Percentiles rank a stretch among this genome's conserved stretches.
Conservation (phyloP, 2,888 invertebrate genomes). For the Chirona hameri region DNA sequence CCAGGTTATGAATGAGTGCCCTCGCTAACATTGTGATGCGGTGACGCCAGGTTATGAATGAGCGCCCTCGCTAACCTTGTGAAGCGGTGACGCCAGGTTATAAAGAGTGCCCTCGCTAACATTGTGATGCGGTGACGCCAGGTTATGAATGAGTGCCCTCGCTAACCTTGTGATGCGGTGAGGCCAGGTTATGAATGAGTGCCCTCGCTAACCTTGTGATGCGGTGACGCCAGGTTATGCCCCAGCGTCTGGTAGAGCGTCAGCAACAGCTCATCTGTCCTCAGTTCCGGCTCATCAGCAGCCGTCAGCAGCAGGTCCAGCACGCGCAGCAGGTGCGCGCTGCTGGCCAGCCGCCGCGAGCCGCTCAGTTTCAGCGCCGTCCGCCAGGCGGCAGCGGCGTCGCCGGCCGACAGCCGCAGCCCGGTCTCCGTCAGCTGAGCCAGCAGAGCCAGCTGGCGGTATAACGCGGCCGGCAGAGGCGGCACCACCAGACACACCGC, state of each 20-base stretch:
- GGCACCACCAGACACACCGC: not conserved
- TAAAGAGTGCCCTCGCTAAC: no score
- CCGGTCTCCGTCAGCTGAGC: not conserved
- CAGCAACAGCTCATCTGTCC: conserved; percentile 49
- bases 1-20: no score
- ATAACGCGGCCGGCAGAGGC: not conserved
- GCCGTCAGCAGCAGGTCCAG: conserved; percentile 56
- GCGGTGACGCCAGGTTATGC: conserved; percentile 63
- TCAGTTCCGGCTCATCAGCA: conserved; percentile 50
- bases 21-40: no score
- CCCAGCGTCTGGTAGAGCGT: conserved; percentile 56
- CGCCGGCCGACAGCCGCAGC: not conserved
- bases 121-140: no score
- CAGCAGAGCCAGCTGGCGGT: not conserved
- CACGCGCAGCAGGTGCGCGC: conserved; percentile 48
- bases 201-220: conserved; percentile 57
- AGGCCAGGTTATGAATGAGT: not conserved
- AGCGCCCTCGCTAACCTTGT: no score
- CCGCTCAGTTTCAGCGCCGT: not conserved
- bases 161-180: no score
- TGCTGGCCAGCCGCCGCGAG: not conserved
- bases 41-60: no score
- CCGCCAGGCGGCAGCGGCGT: not conserved
- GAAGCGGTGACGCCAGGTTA: no score
- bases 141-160: no score